Evolutionary conservation across 2,797 vertebrate genomes (phyloP).

Genomic region (Hydrocynus forskahlii): DNA sequence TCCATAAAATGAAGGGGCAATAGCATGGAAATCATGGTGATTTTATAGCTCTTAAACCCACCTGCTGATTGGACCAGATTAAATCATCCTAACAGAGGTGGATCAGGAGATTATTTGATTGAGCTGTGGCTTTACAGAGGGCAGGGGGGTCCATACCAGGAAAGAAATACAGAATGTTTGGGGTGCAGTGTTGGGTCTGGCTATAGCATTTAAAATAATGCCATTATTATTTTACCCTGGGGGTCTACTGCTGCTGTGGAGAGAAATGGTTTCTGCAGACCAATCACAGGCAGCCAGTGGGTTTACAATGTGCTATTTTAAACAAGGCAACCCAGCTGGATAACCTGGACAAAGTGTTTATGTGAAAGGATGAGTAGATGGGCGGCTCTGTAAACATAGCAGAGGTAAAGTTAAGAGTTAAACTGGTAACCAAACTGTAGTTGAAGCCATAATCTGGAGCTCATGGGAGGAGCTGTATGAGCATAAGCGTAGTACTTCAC

Average conservation of each 20-base stretch:
- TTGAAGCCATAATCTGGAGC: not conserved
- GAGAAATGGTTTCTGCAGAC: not conserved
- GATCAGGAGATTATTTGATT: conserved; percentile 67
- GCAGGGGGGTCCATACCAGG: conserved; percentile 31
- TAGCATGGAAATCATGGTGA: conserved; percentile 33
- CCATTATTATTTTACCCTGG: conserved; percentile 52
- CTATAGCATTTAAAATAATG: conserved; percentile 49
- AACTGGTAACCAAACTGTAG: conserved; percentile 6
- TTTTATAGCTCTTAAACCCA: conserved; percentile 52
- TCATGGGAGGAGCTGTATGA: not conserved
- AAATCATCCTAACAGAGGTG: conserved; percentile 58
- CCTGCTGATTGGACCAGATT: conserved; percentile 53
- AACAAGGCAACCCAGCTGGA: conserved; percentile 4
- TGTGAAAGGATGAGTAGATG: conserved; percentile 1
- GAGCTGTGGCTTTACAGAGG: conserved; percentile 54
- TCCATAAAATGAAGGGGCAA: conserved; percentile 18
- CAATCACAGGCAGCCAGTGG: not conserved
- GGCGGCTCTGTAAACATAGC: conserved; percentile 1
- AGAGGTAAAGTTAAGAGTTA: conserved; percentile 1
- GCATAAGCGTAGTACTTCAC: not conserved
- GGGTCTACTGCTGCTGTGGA: conserved; percentile 6
- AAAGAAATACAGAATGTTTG: conserved; percentile 49
- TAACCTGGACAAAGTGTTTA: not conserved
- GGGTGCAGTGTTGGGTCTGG: conserved; percentile 57
- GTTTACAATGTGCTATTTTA: not conserved